Conservation (phyloP, 1,140 invertebrate species). For the Bradynema listronoti region DNA sequence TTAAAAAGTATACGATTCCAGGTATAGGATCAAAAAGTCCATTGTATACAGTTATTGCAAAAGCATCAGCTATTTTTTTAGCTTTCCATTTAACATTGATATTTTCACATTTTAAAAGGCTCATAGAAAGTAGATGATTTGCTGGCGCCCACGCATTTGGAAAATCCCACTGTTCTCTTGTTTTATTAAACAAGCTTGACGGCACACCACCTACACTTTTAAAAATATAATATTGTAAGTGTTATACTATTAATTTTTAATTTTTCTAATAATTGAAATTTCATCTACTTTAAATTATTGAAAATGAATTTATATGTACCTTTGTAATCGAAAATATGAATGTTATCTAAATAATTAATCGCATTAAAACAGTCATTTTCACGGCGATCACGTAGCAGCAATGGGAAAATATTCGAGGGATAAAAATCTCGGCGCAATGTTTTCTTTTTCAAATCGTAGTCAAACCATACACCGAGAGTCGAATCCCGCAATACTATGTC, state of each 20-base stretch:
- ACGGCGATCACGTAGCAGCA: conserved; percentile 67
- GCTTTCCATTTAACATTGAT: conserved; percentile 27
- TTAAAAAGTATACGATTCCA: conserved; percentile 12
- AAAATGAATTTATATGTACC: conserved; percentile 23
- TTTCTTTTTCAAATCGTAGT: conserved; percentile 69
- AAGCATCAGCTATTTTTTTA: conserved; percentile 57
- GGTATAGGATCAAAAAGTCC: conserved; percentile 64
- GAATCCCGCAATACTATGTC: conserved; percentile 66
- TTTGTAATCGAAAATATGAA: conserved; percentile 62
- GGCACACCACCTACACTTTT: conserved; percentile 68
- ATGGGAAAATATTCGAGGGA: conserved; percentile 73
- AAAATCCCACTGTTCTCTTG: conserved; percentile 86
- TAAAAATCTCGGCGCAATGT: conserved; percentile 65
- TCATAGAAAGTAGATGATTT: conserved; percentile 48
- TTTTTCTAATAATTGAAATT: neutral
- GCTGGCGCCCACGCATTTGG: conserved; percentile 68
- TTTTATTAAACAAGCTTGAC: conserved; percentile 68
- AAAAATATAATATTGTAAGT: conserved; percentile 21
- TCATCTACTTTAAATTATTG: neutral
- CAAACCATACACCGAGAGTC: conserved; percentile 75
- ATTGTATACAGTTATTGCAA: conserved; percentile 74
- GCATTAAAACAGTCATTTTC: conserved; percentile 65
- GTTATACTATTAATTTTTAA: neutral
- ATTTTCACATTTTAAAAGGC: conserved; percentile 61
- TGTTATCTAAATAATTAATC: conserved; percentile 66